Evolutionary conservation across 2,797 vertebrate genomes (phyloP).

Genomic region (Myiothlypis chrysogaster): DNA sequence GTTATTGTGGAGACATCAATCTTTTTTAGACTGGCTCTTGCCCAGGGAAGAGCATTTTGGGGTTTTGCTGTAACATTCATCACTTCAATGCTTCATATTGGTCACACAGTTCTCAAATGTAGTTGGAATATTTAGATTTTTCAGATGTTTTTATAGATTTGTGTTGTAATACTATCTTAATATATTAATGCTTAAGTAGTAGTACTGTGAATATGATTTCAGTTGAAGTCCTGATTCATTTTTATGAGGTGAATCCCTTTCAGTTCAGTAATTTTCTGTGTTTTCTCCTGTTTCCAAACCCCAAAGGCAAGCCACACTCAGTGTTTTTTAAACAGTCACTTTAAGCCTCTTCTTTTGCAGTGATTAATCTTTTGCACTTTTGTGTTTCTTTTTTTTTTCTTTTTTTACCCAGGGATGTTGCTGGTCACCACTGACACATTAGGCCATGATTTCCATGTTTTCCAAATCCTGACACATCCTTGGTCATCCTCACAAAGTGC

Average conservation of each 20-base stretch:
- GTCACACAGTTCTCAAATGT: not conserved
- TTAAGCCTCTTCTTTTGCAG: not conserved
- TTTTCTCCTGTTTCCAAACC: not conserved
- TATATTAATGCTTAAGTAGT: not conserved
- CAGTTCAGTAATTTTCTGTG: not conserved
- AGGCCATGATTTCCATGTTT: slow-evolving; percentile 97
- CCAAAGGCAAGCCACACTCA: not conserved
- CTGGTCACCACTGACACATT: slow-evolving; percentile 94
- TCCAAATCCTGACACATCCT: slow-evolving; percentile 96
- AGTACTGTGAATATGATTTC: not conserved
- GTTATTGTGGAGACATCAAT: not conserved
- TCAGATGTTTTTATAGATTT: not conserved
- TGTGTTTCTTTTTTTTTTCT: slow-evolving; percentile 7
- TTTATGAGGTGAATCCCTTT: not conserved
- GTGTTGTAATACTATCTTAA: not conserved
- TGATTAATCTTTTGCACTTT: slow-evolving; percentile 50
- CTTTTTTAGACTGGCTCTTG: not conserved
- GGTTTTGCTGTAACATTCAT: not conserved
- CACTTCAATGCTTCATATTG: not conserved
- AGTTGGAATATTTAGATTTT: not conserved
- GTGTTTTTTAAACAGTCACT: not conserved
- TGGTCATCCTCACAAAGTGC: slow-evolving; percentile 97
- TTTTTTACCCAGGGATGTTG: slow-evolving; percentile 86
- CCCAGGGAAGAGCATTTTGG: not conserved
- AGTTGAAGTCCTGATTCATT: not conserved